Conservation (phyloP, 2,797 vertebrate genomes). For the Hemibagrus guttatus region DNA sequence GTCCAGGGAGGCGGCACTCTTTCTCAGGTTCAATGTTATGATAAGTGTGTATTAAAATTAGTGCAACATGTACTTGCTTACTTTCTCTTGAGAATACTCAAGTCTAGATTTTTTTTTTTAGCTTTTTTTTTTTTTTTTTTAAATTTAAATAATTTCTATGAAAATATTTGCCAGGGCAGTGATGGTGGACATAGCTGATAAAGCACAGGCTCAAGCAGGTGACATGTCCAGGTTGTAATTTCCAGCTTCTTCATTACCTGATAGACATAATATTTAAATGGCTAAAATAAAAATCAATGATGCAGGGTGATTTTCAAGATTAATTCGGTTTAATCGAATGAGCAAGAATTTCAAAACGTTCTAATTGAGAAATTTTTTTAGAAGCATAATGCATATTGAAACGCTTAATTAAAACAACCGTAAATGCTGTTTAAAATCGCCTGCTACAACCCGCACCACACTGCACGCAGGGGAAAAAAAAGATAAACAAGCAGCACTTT, state of each 20-base stretch:
- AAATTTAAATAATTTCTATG: no score
- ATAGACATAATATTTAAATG: not conserved
- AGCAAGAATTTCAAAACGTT: no score
- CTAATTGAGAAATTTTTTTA: no score
- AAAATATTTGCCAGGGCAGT: not conserved
- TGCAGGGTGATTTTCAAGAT: no score
- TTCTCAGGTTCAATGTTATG: conserved; percentile 9
- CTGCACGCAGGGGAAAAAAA: no score
- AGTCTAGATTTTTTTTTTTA: not conserved
- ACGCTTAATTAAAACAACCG: no score
- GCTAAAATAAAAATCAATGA: no score
- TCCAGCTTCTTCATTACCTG: not conserved
- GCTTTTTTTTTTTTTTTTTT: not conserved
- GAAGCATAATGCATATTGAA: no score
- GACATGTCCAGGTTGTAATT: not conserved
- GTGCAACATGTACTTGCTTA: not conserved
- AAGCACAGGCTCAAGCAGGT: not conserved
- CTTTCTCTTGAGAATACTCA: not conserved
- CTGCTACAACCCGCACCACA: no score
- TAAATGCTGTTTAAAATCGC: no score
- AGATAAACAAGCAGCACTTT: no score
- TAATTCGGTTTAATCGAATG: no score
- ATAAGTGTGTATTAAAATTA: conserved; percentile 4
- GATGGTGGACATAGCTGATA: not conserved
- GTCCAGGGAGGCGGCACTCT: not conserved